A percentile compares a stretch with the other conserved stretches of the same genome.
Conservation (phyloP, 23 tunicate species). For the Trididemnum nubilum region DNA sequence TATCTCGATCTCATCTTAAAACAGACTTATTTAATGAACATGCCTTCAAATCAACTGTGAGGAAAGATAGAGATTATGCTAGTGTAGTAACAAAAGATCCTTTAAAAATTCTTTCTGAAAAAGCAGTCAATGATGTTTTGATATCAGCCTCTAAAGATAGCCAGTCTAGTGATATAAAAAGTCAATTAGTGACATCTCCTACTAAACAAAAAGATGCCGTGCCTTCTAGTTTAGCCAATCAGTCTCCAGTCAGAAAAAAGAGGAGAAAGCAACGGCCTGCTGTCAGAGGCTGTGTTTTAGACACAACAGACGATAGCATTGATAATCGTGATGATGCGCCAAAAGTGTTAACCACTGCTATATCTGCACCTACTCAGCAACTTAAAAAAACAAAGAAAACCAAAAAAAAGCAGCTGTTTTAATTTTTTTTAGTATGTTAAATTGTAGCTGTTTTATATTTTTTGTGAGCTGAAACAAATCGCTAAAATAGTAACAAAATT, state of each 20-base stretch:
- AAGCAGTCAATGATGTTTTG: constrained; percentile 1
- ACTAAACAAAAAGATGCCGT: neutral
- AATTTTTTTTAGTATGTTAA: no score
- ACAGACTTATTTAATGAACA: constrained; percentile 22
- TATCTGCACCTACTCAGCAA: neutral
- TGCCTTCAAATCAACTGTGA: neutral
- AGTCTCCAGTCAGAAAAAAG: constrained; percentile 1
- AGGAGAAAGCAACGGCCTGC: constrained; percentile 4
- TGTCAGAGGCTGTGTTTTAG: constrained; percentile 15
- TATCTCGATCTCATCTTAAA: constrained; percentile 14
- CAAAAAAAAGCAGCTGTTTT: no score
- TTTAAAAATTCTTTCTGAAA: neutral
- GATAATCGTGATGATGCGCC: constrained; percentile 1
- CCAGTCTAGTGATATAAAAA: neutral
- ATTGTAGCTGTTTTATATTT: no score
- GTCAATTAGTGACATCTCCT: neutral
- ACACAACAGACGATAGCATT: neutral
- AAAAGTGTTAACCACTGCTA: neutral
- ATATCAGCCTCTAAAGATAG: neutral
- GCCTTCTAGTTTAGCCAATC: neutral
- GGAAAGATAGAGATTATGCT: neutral
- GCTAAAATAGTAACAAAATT: no score
- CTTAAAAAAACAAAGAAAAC: neutral
- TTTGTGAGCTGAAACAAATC: no score
- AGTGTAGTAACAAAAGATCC: constrained; percentile 25